Percentiles rank a stretch among this genome's conserved stretches.
Evolutionary conservation across 1,140 invertebrate species (phyloP).

Genomic region (Sitobion miscanthi): DNA sequence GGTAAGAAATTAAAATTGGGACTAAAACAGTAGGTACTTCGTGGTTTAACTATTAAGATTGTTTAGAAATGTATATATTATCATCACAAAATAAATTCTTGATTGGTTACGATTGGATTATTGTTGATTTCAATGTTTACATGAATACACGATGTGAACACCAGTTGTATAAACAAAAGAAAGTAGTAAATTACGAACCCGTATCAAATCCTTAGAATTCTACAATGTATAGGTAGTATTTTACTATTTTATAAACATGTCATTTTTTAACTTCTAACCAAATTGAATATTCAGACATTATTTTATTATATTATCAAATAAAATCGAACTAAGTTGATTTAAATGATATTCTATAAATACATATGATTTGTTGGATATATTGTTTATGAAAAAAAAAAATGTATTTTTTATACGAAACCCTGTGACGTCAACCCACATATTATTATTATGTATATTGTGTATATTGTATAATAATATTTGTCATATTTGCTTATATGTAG

Average conservation of each 20-base stretch:
- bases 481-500: too few species aligned
- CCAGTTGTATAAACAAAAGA: background rate
- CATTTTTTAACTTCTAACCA: background rate
- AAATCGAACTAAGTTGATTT: background rate
- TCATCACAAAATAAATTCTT: slow-evolving; percentile 26
- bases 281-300: background rate
- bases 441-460: too few species aligned
- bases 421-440: too few species aligned
- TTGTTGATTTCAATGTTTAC: slow-evolving; percentile 23
- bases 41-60: background rate
- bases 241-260: background rate
- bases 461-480: too few species aligned
- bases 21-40: slow-evolving; percentile 4
- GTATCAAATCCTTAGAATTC: too few species aligned
- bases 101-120: background rate
- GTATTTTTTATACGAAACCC: background rate
- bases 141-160: background rate
- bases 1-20: background rate
- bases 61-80: slow-evolving; percentile 20
- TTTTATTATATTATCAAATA: background rate
- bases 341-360: background rate
- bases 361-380: background rate
- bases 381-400: background rate
- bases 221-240: background rate
- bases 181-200: background rate